phyloP scores from a whole-genome alignment of 2,113 vertebrate species.

The Cyanistes caeruleus region DNA sequence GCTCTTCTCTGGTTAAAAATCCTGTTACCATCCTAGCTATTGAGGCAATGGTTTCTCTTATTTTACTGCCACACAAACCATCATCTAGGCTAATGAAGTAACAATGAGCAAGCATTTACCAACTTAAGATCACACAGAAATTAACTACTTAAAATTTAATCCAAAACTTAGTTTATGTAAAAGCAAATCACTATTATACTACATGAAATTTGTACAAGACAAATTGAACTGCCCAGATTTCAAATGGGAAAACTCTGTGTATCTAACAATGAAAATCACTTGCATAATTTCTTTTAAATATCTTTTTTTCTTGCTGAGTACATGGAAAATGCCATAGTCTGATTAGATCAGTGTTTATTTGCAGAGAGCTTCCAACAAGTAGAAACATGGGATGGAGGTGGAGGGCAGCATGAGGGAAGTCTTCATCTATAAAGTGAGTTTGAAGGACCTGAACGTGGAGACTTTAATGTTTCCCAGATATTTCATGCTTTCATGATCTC shows the following conservation, averaged over 20 bases:
- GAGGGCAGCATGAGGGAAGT: rapidly evolving
- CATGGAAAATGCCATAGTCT: background rate
- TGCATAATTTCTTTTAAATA: background rate
- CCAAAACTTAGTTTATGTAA: background rate
- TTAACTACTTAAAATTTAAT: background rate
- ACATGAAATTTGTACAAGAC: background rate
- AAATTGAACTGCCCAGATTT: background rate
- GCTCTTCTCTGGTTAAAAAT: background rate
- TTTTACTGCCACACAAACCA: background rate
- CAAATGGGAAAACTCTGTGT: background rate
- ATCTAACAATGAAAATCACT: background rate
- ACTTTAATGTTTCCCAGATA: background rate
- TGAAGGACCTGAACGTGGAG: background rate
- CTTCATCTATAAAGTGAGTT: background rate
- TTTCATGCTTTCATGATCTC: background rate
- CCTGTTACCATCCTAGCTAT: background rate
- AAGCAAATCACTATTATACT: background rate
- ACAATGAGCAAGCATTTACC: background rate
- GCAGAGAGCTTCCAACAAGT: background rate
- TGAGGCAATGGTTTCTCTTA: background rate
- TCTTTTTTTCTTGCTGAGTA: background rate
- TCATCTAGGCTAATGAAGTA: background rate
- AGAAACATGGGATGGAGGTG: rapidly evolving
- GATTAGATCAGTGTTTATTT: background rate
- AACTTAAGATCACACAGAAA: background rate